Base-by-base conservation (phyloP, 2,888 invertebrate genomes). In the Cremastobaeus sp. region DNA sequence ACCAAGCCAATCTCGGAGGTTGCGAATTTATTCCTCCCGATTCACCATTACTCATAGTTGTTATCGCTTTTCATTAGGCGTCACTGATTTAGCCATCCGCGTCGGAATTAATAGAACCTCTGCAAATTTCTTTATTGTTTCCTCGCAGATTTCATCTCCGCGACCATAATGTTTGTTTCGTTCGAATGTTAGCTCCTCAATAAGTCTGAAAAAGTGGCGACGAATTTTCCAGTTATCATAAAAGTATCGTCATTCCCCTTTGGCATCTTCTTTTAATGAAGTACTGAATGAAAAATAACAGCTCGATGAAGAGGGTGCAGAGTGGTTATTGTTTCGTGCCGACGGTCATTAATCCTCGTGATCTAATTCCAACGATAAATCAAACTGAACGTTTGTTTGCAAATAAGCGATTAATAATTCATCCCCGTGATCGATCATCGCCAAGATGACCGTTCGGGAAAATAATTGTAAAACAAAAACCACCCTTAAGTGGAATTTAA, bases 311-410 rank as follows among this genome's bases (percentile, higher is more conserved):
- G 66, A 72, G 75, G 75, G 75, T 66, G 70, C 52, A 45, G 74
- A 66, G 32, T 57, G 45, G 48, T 68, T 71, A 71, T 75, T 75
- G 75, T 75, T 71, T 75, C 75, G 71, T 71, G 75, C 50, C 17
- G 12, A 14, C 14, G 47, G 52, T 68, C 75, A 66, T 75, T 75
- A 75, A 74, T 70, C 28, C 73, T 68, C 39, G 17, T 41, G 68
- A 50, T 64, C 73, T 73, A 73, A 73, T 74, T 74, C 57, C 28
- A 47, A 25, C 57, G 48, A 69, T 74, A 69, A 74, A 74, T 74
- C 64, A 69, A 64, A 59, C 41, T 17, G 45, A 52, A 34, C 65
- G 55, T 66, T 71, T 74, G 74, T 74, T 74, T 74, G 74, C 65
- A 74, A 74, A 74, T 66, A 70, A 70, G 47, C 74, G 34, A 65